Percentiles rank a stretch among this genome's conserved stretches.
Conservation (phyloP, 2,888 invertebrate species). For the Germaria angustata region DNA sequence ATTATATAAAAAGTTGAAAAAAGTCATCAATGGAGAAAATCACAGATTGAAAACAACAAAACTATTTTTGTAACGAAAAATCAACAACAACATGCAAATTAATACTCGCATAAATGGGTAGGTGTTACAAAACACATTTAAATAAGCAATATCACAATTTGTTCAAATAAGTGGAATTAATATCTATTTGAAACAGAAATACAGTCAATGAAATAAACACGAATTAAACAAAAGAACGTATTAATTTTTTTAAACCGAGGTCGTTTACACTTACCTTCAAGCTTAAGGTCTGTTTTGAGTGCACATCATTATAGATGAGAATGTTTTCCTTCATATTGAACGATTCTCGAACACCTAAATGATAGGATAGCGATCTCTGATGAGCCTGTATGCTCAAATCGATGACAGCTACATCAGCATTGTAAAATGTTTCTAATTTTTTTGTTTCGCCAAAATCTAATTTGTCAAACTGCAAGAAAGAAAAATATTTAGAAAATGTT, state of each 20-base stretch:
- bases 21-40: not conserved
- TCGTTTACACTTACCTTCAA: slow-evolving; percentile 85
- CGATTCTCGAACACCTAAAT: slow-evolving; percentile 97
- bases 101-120: slow-evolving; percentile 34
- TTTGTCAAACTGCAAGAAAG: slow-evolving; percentile 90
- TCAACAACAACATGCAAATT: slow-evolving; percentile 53
- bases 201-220: slow-evolving; percentile 11
- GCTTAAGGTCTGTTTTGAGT: slow-evolving; percentile 91
- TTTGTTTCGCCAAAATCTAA: slow-evolving; percentile 98
- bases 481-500: slow-evolving; percentile 22
- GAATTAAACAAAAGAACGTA: not conserved
- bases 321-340: slow-evolving; percentile 98
- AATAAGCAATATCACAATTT: not conserved
- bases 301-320: slow-evolving; percentile 92
- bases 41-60: not conserved
- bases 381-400: slow-evolving; percentile 95
- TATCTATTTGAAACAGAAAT: slow-evolving; percentile 23
- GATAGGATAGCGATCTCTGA: slow-evolving; percentile 96
- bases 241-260: not conserved
- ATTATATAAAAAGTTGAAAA: not conserved
- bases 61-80: slow-evolving; percentile 5
- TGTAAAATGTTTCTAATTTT: slow-evolving; percentile 96
- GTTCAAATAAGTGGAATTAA: slow-evolving; percentile 16
- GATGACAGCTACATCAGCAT: slow-evolving; percentile 98
- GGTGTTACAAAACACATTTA: slow-evolving; percentile 35